Conservation (phyloP, 2,888 invertebrate species). For the Zhuqinia jingwanae region DNA sequence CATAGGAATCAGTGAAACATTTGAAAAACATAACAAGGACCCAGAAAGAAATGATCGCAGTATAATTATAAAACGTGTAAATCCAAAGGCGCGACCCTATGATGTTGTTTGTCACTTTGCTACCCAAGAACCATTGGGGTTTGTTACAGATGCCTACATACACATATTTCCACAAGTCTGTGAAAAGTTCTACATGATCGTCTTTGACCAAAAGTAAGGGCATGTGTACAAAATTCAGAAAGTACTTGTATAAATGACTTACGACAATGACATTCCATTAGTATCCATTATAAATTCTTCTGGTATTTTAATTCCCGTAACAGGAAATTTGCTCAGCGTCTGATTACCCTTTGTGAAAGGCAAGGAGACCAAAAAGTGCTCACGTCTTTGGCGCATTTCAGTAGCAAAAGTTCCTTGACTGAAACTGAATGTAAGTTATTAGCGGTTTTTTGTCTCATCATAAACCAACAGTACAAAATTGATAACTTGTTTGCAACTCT, state of each 20-base stretch:
- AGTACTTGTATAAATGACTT: neutral
- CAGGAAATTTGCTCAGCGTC: constrained; percentile 58
- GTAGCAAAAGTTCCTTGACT: neutral
- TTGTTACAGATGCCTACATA: constrained; percentile 47
- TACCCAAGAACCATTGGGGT: neutral
- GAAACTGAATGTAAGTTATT: constrained; percentile 42
- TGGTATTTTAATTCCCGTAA: constrained; percentile 1
- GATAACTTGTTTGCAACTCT: neutral
- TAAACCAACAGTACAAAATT: too few relatives aligned
- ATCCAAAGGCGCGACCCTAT: constrained; percentile 44
- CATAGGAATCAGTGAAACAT: constrained; percentile 46
- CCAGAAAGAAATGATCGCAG: constrained; percentile 42
- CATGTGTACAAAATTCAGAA: neutral
- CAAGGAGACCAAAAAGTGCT: constrained; percentile 39
- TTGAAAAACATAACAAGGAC: constrained; percentile 32
- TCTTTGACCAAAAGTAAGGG: constrained; percentile 61
- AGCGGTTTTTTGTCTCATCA: too few relatives aligned
- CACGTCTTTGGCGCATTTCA: constrained; percentile 27
- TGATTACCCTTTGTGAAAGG: neutral
- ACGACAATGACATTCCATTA: neutral
- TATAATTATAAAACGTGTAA: constrained; percentile 16
- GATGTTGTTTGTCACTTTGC: constrained; percentile 57
- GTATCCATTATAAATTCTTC: neutral
- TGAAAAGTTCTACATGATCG: constrained; percentile 58
- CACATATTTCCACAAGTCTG: constrained; percentile 47